phyloP scores from a whole-genome alignment of 2,113 vertebrate genomes.

The Archilochus colubris region DNA sequence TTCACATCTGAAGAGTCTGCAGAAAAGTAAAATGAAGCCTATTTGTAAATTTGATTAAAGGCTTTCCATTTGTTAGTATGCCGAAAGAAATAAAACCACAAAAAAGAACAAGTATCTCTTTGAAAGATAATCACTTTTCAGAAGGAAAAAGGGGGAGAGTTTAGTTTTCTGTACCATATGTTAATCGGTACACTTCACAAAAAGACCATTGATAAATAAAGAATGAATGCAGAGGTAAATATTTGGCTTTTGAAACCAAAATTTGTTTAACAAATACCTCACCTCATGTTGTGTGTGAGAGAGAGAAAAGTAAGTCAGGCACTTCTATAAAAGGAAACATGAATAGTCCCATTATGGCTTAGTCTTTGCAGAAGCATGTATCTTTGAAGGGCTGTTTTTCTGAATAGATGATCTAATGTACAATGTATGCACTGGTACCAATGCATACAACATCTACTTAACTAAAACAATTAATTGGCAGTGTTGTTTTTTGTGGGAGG shows the following conservation, averaged over 20 bases:
- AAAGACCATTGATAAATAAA: slow-evolving; percentile 70
- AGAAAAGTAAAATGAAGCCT: slow-evolving; percentile 49
- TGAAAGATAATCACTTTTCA: slow-evolving; percentile 63
- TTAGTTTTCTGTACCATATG: slow-evolving; percentile 73
- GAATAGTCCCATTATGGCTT: slow-evolving; percentile 37
- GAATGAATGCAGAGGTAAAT: slow-evolving; percentile 53
- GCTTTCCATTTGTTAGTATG: not conserved
- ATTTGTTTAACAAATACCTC: slow-evolving; percentile 78
- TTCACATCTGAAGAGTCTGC: slow-evolving; percentile 82
- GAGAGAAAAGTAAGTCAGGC: slow-evolving; percentile 20
- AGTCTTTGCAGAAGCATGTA: slow-evolving; percentile 54
- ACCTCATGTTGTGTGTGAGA: slow-evolving; percentile 33
- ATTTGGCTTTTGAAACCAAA: slow-evolving; percentile 65
- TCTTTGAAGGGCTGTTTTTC: slow-evolving; percentile 59
- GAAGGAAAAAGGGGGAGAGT: slow-evolving; percentile 52
- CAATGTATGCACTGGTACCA: slow-evolving; percentile 7
- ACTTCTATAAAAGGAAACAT: slow-evolving; percentile 33
- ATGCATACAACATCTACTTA: slow-evolving; percentile 24
- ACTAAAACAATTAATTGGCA: slow-evolving; percentile 57
- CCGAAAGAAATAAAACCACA: slow-evolving; percentile 56
- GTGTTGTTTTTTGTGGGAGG: not conserved
- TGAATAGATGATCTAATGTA: slow-evolving; percentile 55
- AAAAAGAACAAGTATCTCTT: slow-evolving; percentile 68
- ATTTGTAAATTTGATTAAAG: slow-evolving; percentile 61
- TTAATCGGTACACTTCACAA: slow-evolving; percentile 73